Base-by-base conservation (phyloP, 2,113 vertebrate genomes). In the Caranx ignobilis region DNA sequence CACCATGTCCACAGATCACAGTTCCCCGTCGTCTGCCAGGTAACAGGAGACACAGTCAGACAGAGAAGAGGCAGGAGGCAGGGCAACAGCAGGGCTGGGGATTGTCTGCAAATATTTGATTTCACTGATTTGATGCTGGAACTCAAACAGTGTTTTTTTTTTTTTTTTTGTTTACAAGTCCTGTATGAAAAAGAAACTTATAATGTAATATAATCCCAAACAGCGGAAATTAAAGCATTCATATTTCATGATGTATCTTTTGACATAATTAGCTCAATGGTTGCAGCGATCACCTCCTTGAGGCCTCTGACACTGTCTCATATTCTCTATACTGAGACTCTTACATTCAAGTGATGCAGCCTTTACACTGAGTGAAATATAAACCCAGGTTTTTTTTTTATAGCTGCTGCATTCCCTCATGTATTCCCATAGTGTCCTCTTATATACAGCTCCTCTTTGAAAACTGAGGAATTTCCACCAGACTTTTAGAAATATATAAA, bases 11-110 rank as follows among this genome's bases (percentile, higher is more conserved):
- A 93, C 57, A 88, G 87, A 0, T 91, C 93, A 21, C 95, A 96
- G 48, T 99, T 99, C 84, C 97, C 97, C 0, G 95, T 98, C 2
- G 96, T 99, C 86, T 99, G 97, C 78, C 97, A 99, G 97, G 97
- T 99, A 88, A 80, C 60, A 11, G 6, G 39, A 37, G 21, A 31
- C 8, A n/a, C 76, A 65, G 6, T 11, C 65, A 31, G 21, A 37
- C 3, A 11, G 34, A 11, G 7, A 48, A 19, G 50, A 77, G 63
- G 32, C 73, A 69, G 50, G 75, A 59, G 47, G 35, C 52, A 69
- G 11, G 45, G 15, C 10, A 13, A 16, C 54, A 61, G 61, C 11
- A 15, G 9, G 48, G 12, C 62, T 61, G 35, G 34, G 5, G 3
- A 9, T n/a, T 77, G 61, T 60, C 68, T 66, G 61, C 35, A 59